Evolutionary conservation across 2,888 invertebrate species (phyloP).

Genomic region (Epinotia brunnichana): DNA sequence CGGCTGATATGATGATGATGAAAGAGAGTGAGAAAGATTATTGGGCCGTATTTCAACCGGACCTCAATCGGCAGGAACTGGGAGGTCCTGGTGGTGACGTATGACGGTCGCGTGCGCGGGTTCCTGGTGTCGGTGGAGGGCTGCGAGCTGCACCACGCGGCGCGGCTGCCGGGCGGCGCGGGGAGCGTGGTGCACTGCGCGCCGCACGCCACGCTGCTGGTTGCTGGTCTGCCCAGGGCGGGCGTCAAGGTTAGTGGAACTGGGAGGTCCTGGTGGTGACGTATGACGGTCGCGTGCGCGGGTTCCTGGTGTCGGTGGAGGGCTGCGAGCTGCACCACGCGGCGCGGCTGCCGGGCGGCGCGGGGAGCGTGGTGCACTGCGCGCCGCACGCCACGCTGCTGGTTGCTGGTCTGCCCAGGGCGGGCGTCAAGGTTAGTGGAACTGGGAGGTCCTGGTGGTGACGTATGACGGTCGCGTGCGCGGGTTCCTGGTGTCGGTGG

Average conservation of each 20-base stretch:
- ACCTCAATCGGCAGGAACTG: conserved; percentile 71
- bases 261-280: conserved; percentile 87
- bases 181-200: conserved; percentile 65
- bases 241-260: conserved; percentile 71
- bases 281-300: conserved; percentile 86
- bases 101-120: conserved; percentile 85
- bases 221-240: conserved; percentile 82
- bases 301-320: conserved; percentile 86
- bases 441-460: conserved; percentile 86
- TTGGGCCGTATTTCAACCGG: too few species aligned
- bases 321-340: conserved; percentile 85
- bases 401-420: conserved; percentile 83
- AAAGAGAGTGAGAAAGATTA: too few species aligned
- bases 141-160: conserved; percentile 84
- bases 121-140: conserved; percentile 86
- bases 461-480: conserved; percentile 86
- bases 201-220: conserved; percentile 67
- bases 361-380: conserved; percentile 72
- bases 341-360: conserved; percentile 85
- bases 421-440: conserved; percentile 69
- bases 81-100: conserved; percentile 87
- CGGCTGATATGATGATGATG: too few species aligned
- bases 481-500: conserved; percentile 86
- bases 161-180: conserved; percentile 85
- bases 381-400: conserved; percentile 63